Evolutionary conservation across 2,888 invertebrate genomes (phyloP), one percentile per base, ranked within the genome.

Genomic region (Phorcus lineatus): DNA sequence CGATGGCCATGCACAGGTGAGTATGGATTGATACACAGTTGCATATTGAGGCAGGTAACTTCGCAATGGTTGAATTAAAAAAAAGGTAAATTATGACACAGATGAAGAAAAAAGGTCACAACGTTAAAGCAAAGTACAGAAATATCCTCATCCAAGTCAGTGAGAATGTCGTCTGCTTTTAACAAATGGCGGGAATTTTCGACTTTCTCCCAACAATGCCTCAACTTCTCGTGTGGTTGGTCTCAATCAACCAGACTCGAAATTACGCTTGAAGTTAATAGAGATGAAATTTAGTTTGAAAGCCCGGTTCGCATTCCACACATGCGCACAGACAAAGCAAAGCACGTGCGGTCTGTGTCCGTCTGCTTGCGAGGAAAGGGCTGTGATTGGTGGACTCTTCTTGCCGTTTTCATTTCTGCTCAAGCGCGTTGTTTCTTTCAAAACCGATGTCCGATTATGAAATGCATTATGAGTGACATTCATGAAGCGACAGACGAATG

Each of bases 181-280:
- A 28, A 62, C 70, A 70, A 70, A 70, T 40, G 70, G 31, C 70
- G 70, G 70, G 70, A 70, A 70, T 70, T 31, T 70, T 70, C 70
- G 70, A 36, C 19, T 31, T 70, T 70, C 70, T 36, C 17, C 70
- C 19, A n/a, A 70, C 70, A 70, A 36, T 70, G 70, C n/a, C 70
- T 31, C 70, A 11, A 40, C 40, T 17, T 70, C 70, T 70, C 70
- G 70, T 31, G 70, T 36, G 40, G 70, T 70, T 36, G 70, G 19
- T 19, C 70, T 40, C 70, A 70, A 70, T 70, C 70, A 36, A 40
- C 70, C 19, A 36, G 70, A 70, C 31, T 36, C 28, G n/a, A 36
- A 70, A 70, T 70, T 11, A 70, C 40, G 11, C 70, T 70, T 70
- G 70, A 70, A n/a, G 70, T 70, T 70, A 70, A 70, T 70, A 40